Evolutionary conservation across 2,888 invertebrate genomes (phyloP).

Genomic region (Neoitamus cyanurus): DNA sequence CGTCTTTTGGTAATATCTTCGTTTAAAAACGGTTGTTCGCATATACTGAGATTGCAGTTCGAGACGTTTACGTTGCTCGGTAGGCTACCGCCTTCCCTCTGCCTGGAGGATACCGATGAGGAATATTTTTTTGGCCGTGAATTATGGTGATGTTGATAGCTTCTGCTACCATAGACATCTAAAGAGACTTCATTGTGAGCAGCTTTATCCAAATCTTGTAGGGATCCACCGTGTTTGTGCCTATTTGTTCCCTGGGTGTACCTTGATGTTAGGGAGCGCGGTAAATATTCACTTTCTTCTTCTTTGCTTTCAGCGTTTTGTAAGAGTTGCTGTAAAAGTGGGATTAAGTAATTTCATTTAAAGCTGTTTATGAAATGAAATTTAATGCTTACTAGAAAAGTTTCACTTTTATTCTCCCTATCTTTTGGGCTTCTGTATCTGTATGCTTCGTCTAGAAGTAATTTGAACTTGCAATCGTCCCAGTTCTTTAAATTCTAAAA

Average conservation of each 20-base stretch:
- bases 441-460: conserved; percentile 84
- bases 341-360: background rate
- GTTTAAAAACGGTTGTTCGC: conserved; percentile 56
- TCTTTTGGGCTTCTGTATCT: conserved; percentile 88
- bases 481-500: conserved; percentile 30
- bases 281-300: conserved; percentile 58
- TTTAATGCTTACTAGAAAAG: conserved; percentile 78
- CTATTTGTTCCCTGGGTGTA: conserved; percentile 66
- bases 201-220: conserved; percentile 72
- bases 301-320: conserved; percentile 81
- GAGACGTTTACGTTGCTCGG: conserved; percentile 71
- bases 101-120: conserved; percentile 65
- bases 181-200: conserved; percentile 61
- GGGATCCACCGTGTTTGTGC: conserved; percentile 70
- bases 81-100: conserved; percentile 75
- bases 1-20: conserved; percentile 52
- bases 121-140: conserved; percentile 65
- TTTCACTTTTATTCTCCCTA: conserved; percentile 83
- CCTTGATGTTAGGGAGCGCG: conserved; percentile 63
- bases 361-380: background rate
- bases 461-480: conserved; percentile 72
- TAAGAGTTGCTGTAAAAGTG: conserved; percentile 73
- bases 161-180: conserved; percentile 59
- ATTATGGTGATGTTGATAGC: conserved; percentile 59
- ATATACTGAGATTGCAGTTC: conserved; percentile 55